Percentiles rank a stretch among this genome's conserved stretches.
Evolutionary conservation across 2,888 invertebrate species (phyloP).

Genomic region (Chymomyza amoena): DNA sequence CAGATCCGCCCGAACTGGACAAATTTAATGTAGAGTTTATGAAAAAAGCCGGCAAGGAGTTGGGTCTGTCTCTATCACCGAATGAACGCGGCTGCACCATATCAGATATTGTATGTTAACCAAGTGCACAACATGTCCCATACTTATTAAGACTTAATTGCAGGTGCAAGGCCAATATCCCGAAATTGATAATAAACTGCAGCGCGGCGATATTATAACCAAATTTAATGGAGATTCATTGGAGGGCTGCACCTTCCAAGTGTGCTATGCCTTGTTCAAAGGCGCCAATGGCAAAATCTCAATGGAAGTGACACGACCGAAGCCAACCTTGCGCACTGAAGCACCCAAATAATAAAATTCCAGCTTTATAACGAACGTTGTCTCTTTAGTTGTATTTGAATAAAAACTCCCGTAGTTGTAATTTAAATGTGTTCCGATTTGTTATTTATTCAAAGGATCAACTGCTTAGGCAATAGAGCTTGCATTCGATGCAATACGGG

Average conservation of each 20-base stretch:
- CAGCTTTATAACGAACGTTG: conserved; percentile 14
- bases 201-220: conserved; percentile 94
- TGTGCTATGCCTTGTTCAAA: conserved; percentile 93
- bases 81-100: conserved; percentile 92
- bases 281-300: conserved; percentile 89
- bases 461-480: conserved; percentile 94
- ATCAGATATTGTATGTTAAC: conserved; percentile 90
- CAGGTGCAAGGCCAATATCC: conserved; percentile 94
- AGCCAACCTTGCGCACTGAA: conserved; percentile 80
- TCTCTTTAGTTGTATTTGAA: conserved; percentile 29
- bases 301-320: conserved; percentile 92
- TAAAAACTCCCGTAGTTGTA: conserved; percentile 51
- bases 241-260: conserved; percentile 86
- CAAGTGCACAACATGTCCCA: background rate
- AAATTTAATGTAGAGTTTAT: conserved; percentile 90
- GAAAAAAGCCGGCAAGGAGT: conserved; percentile 92
- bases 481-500: conserved; percentile 99
- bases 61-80: conserved; percentile 92
- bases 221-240: conserved; percentile 93
- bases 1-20: conserved; percentile 86
- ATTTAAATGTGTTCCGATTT: conserved; percentile 59
- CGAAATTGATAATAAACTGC: conserved; percentile 91
- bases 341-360: conserved; percentile 57
- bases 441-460: conserved; percentile 51
- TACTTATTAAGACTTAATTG: conserved; percentile 3